Percentiles rank a stretch among this genome's conserved stretches.
phyloP scores from a whole-genome alignment of 2,113 vertebrate species.

The Micronycteris hirsuta region DNA sequence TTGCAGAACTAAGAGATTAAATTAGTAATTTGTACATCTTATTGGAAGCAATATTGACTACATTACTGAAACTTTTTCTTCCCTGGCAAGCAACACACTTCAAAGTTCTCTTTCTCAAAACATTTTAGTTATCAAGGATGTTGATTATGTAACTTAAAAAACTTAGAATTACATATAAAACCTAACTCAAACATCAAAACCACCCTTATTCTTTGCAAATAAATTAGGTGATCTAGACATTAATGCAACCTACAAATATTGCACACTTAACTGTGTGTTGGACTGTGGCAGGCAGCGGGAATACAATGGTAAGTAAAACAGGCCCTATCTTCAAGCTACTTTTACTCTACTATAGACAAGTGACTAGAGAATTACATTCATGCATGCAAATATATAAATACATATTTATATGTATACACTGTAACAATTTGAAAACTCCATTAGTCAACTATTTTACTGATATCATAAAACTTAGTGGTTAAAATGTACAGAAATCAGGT shows the following conservation, averaged over 20 bases:
- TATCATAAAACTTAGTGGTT: constrained; percentile 22
- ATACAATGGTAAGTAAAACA: background rate
- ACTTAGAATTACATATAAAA: background rate
- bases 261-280: background rate
- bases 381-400: background rate
- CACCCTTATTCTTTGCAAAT: background rate
- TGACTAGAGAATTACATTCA: background rate
- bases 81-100: background rate
- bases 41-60: background rate
- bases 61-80: background rate
- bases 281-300: background rate
- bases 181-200: constrained; percentile 6
- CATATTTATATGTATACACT: background rate
- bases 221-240: background rate
- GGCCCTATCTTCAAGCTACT: background rate
- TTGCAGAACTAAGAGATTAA: constrained; percentile 6
- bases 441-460: constrained; percentile 22
- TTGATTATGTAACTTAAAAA: background rate
- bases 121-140: background rate
- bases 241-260: background rate
- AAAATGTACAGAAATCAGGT: constrained; percentile 51
- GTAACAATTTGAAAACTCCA: constrained; percentile 35
- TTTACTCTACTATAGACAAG: background rate
- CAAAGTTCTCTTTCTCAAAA: background rate
- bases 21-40: constrained; percentile 14